phyloP scores from a whole-genome alignment of 1,140 invertebrate genomes.

The Trichonephila inaurata region DNA sequence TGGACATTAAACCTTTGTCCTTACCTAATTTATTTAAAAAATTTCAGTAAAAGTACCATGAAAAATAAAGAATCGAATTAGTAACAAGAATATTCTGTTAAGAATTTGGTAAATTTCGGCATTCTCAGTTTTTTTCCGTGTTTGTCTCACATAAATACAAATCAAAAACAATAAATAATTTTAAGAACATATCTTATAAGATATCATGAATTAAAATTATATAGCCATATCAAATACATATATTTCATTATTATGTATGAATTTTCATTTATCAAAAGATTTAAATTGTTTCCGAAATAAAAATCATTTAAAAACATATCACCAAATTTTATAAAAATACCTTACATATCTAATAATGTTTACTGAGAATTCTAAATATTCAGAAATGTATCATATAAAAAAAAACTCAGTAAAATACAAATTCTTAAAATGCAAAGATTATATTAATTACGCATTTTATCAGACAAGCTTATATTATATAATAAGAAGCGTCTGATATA shows the following conservation, averaged over 20 bases:
- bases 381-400: not conserved
- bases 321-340: constrained; percentile 35
- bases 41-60: not conserved
- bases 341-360: not conserved
- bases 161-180: not conserved
- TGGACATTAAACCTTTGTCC: not conserved
- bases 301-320: not conserved
- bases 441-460: constrained; percentile 1
- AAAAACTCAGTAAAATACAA: constrained; percentile 20
- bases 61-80: not conserved
- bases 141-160: not conserved
- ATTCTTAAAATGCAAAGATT: constrained; percentile 35
- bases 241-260: not conserved
- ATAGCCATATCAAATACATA: not conserved
- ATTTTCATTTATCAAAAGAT: constrained; percentile 6
- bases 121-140: not conserved
- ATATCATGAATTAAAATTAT: not conserved
- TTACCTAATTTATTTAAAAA: not conserved
- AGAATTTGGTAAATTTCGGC: not conserved
- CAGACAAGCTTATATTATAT: not conserved
- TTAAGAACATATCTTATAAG: not conserved
- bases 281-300: not conserved
- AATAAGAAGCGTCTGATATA: constrained; percentile 12
- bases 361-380: constrained; percentile 19
- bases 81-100: not conserved